A percentile compares a stretch with the other conserved stretches of the same genome.
Conservation (phyloP, 2,888 invertebrate genomes). For the Netelia virgata region DNA sequence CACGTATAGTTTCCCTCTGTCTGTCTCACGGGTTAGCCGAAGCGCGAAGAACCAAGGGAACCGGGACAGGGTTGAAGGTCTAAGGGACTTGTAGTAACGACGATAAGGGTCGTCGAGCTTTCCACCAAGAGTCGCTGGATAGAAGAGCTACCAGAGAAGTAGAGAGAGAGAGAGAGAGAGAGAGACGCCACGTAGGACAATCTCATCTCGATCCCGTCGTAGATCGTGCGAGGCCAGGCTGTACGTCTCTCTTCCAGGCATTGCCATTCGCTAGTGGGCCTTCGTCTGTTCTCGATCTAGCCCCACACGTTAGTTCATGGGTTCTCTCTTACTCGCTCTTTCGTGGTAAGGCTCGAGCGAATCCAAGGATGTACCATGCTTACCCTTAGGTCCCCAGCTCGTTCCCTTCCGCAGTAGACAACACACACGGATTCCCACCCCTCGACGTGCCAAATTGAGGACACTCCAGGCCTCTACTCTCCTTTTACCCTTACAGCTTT, state of each 20-base stretch:
- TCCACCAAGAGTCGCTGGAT: conserved; percentile 59
- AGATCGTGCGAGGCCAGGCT: conserved; percentile 83
- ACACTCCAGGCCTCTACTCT: conserved; percentile 73
- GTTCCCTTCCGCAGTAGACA: conserved; percentile 59
- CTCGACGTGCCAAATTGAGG: conserved; percentile 84
- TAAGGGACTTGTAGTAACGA: conserved; percentile 63
- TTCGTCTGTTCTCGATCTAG: conserved; percentile 71
- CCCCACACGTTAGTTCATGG: conserved; percentile 61
- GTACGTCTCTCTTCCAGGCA: conserved; percentile 81
- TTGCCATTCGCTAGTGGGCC: conserved; percentile 72
- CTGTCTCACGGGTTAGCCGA: conserved; percentile 60
- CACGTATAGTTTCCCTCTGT: conserved; percentile 8
- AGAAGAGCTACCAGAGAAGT: conserved; percentile 62
- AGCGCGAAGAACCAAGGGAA: conserved; percentile 62
- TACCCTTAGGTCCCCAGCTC: conserved; percentile 73
- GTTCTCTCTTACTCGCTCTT: conserved; percentile 60
- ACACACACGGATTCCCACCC: conserved; percentile 78
- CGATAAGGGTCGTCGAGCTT: conserved; percentile 72
- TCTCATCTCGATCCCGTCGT: conserved; percentile 85
- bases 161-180: conserved; percentile 50
- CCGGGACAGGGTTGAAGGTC: conserved; percentile 55
- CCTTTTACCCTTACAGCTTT: conserved; percentile 62
- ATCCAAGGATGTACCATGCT: conserved; percentile 57
- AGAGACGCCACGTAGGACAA: conserved; percentile 81
- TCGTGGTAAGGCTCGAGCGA: conserved; percentile 40